Evolutionary conservation across 1,140 invertebrate genomes (phyloP), one percentile per base, ranked within the genome.

Genomic region (Pissodes strobi): DNA sequence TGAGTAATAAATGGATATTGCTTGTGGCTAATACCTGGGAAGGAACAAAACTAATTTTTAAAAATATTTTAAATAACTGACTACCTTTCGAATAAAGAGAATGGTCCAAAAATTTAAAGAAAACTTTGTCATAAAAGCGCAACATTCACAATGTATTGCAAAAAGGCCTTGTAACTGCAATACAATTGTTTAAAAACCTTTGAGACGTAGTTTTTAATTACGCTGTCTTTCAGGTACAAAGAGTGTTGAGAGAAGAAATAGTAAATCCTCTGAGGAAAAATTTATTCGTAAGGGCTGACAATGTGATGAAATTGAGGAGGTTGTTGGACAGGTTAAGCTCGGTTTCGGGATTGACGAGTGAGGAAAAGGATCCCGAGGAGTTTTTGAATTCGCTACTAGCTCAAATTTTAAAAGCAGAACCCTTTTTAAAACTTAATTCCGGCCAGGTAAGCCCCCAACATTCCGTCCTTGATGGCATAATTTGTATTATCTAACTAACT

Each of bases 301-400:
- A 93, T 69, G 93, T 98, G n/a, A 95, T 98, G 93, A 93, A 95
- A 78, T 82, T 98, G 25, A 83, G 97, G 51, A 89, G 87, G 64
- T 80, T 97, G 43, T 82, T 98, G 25, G 93, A 97, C 76, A 87
- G 90, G 74, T 81, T 95, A 2, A 94, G 93, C 66, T 93, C 91
- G 18, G 89, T 97, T 15, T 90, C 90, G 52, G 95, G 79, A 66
- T 67, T 78, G 12, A 76, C 76, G n/a, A 77, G 75, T 53, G 77
- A 78, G 48, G 77, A 78, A 61, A 78, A 83, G 88, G 95, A 98
- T 84, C 95, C 95, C 1, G 94, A 97, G 83, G 95, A 98, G 80
- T 97, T 98, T 80, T 79, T 98, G n/a, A 95, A 94, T 61, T 91
- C 92, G 13, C 80, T 98, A 23, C 86, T 98, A 10, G 89, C 92